Evolutionary conservation across 2,888 invertebrate genomes (phyloP).

Genomic region (Terebella lapidaria): DNA sequence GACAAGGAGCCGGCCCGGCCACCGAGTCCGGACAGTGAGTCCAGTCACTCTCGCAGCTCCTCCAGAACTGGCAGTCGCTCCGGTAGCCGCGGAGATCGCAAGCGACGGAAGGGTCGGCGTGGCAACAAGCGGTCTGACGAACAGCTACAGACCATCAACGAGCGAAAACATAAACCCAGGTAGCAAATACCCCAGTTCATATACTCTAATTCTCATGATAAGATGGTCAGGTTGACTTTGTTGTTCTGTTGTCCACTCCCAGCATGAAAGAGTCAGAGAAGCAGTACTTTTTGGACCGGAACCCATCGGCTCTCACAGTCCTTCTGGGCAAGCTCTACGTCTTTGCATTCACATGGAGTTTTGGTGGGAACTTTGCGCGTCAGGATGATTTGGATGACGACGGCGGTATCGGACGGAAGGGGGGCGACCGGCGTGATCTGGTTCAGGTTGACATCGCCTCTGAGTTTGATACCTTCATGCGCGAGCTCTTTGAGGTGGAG

Average conservation of each 20-base stretch:
- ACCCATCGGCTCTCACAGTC: slow-evolving; percentile 40
- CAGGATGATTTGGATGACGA: slow-evolving; percentile 49
- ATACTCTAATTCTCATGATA: neutral
- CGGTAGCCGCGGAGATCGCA: neutral
- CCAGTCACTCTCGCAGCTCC: slow-evolving; percentile 9
- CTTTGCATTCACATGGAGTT: slow-evolving; percentile 51
- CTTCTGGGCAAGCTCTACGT: slow-evolving; percentile 50
- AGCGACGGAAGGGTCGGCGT: neutral
- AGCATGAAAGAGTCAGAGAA: neutral
- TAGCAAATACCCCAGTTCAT: too few species aligned
- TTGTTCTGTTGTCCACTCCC: neutral
- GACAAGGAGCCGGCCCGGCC: slow-evolving; percentile 26
- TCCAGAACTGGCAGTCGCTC: slow-evolving; percentile 1
- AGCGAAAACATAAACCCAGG: neutral
- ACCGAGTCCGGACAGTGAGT: slow-evolving; percentile 27
- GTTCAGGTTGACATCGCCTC: slow-evolving; percentile 40
- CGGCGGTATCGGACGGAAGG: slow-evolving; percentile 21
- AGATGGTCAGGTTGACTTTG: neutral
- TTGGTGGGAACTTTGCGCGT: slow-evolving; percentile 47
- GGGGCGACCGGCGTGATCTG: slow-evolving; percentile 26
- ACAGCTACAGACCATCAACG: neutral
- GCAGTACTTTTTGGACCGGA: slow-evolving; percentile 45
- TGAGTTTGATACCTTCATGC: slow-evolving; percentile 52
- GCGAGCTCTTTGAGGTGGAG: slow-evolving; percentile 50
- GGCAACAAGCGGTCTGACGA: neutral